Evolutionary conservation across 1,140 invertebrate genomes (phyloP).

Genomic region (Pseudomyrmex concolor): DNA sequence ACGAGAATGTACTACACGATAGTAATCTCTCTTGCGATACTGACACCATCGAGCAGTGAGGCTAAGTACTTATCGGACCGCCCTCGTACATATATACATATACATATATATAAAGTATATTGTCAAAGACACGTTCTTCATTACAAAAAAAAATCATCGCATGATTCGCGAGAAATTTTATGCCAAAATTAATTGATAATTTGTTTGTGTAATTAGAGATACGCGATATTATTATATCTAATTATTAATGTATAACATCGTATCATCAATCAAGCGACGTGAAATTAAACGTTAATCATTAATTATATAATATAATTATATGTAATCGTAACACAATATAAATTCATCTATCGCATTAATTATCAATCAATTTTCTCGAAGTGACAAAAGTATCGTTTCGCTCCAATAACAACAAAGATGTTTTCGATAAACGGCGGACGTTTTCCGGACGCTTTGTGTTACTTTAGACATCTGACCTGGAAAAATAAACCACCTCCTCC

Average conservation of each 20-base stretch:
- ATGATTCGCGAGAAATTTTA: background rate
- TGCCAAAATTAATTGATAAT: background rate
- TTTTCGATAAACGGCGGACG: background rate
- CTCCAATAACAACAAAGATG: background rate
- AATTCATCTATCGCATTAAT: background rate
- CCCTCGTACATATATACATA: too few species aligned
- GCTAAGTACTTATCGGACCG: too few species aligned
- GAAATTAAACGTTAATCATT: background rate
- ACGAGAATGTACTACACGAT: too few species aligned
- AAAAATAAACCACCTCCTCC: too few species aligned
- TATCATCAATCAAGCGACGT: constrained; percentile 9
- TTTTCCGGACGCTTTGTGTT: constrained; percentile 10
- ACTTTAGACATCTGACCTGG: constrained; percentile 21
- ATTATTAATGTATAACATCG: background rate
- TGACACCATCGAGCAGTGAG: too few species aligned
- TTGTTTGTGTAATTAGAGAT: background rate
- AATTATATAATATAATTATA: background rate
- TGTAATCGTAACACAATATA: background rate
- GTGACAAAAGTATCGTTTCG: background rate
- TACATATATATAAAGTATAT: too few species aligned
- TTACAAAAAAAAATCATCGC: too few species aligned
- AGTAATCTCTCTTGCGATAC: too few species aligned
- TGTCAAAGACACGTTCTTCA: background rate
- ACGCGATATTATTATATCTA: background rate
- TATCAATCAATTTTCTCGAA: background rate